Evolutionary conservation across 2,113 vertebrate species (phyloP), one percentile per base, ranked within the genome.

Genomic region (Xyliphius kryptos): DNA sequence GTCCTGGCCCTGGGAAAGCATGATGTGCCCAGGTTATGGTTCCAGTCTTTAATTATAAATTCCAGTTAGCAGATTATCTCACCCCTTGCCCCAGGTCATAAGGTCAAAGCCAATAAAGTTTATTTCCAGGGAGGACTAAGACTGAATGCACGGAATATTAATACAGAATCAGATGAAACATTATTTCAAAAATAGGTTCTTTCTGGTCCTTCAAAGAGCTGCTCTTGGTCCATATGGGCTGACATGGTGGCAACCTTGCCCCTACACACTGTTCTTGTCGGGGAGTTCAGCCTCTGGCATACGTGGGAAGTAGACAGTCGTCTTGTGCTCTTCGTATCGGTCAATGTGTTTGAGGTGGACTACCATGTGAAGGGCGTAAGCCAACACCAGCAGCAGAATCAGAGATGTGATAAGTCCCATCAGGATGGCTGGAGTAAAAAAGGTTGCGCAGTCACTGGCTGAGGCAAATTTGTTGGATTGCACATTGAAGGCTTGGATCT

Each of bases 401-500:
- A 97, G 77, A 0, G 93, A 96, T 60, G 88, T 91, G 26, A 91
- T 90, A 79, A 97, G 48, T 10, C 95, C 91, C 79, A 97, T 92
- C 32, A 97, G 85, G 69, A 98, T 89, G 38, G 95, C 92, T 0
- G 92, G 93, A 0, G 94, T 93, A 65, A 92, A 86, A 70, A 91
- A 86, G 17, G 92, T 88, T 5, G 89, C 80, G 9, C 94, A 97
- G 76, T 96, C 95, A 38, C 85, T 90, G 57, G 91, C 88, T 0
- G 89, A 89, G 2, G 91, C 86, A 80, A 98, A 97, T 64, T 88
- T 90, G 59, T 86, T 85, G 1, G 87, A 90, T 64, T 88, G 85
- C 55, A 94, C 76, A 13, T 93, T 82, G 79, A 98, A 98, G 65
- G 91, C 92, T 83, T 98, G 95, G 77, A 97, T 95, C 95, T 98